These are phyloP conservation scores for Ahaetulla prasina DNA, from an alignment of 2,113 vertebrate genomes.

Conservation along the genomic window DNA sequence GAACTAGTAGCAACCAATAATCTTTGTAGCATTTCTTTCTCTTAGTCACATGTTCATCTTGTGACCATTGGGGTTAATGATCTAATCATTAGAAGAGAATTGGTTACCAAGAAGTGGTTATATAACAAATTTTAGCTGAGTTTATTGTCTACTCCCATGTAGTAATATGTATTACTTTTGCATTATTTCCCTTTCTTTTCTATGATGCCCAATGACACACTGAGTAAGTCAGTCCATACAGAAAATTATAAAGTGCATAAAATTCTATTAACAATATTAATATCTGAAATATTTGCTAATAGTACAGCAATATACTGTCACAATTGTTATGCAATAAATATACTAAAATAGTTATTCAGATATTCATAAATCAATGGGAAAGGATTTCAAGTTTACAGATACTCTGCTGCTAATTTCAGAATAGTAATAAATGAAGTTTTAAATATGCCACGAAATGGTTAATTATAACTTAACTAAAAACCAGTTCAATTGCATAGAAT, in stretches of 20 bases:
- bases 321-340: neutral
- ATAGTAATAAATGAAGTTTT: neutral
- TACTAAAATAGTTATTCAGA: neutral
- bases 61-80: neutral
- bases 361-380: neutral
- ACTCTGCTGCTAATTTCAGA: neutral
- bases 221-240: neutral
- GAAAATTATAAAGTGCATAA: neutral
- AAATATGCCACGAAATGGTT: neutral
- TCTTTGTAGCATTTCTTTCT: neutral
- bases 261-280: neutral
- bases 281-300: neutral
- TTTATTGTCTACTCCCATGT: neutral
- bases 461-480: neutral
- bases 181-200: neutral
- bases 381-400: neutral
- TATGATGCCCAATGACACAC: neutral
- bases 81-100: neutral
- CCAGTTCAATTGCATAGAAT: neutral
- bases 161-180: neutral
- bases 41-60: neutral
- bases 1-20: neutral
- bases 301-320: neutral
- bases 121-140: neutral
- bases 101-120: neutral